Evolutionary conservation across 2,113 vertebrate species (phyloP), one percentile per base, ranked within the genome.

Genomic region (Archilochus colubris): DNA sequence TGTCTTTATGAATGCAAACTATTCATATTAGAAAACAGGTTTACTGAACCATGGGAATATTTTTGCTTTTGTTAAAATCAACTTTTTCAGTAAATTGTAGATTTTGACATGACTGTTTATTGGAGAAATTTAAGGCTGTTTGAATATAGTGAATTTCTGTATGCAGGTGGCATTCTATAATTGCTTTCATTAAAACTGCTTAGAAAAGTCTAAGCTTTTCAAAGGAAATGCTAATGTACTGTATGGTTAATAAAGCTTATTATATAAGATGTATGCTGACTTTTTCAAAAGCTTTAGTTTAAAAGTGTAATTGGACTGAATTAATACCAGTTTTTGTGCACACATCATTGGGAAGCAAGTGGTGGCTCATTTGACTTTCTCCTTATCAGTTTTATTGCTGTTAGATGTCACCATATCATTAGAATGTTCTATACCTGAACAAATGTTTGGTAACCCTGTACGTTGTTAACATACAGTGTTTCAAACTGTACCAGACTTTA

Each of bases 201-300:
- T 97, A 96, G 95, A 70, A 76, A 93, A 30, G 87, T 61, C 95
- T 97, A 86, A 97, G 94, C 90, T 96, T 96, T 96, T 97, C 86
- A 89, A 89, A 96, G 89, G 88, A 96, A 97, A 93, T 96, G 84
- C 62, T 94, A 59, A 96, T 93, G 88, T 97, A 95, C 84, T 94
- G 81, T 90, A 92, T 73, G 81, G 75, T 97, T 96, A 97, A 97
- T 97, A 97, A 98, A 98, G 96, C 30, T 89, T 86, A 86, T 69
- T 85, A 57, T 94, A 36, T 74, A 74, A 86, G 55, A 63, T 95
- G 75, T 94, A 79, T 36, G n/a, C 72, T 92, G 79, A 77, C 62
- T 86, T 88, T 66, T 82, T 73, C 38, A 67, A 64, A 83, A 92
- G 36, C 63, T 93, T 77, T 92, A 51, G 63, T 72, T 91, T 86